These are phyloP conservation scores for Otus scops DNA, from an alignment of 2,797 vertebrate species.

Conservation along the genomic window DNA sequence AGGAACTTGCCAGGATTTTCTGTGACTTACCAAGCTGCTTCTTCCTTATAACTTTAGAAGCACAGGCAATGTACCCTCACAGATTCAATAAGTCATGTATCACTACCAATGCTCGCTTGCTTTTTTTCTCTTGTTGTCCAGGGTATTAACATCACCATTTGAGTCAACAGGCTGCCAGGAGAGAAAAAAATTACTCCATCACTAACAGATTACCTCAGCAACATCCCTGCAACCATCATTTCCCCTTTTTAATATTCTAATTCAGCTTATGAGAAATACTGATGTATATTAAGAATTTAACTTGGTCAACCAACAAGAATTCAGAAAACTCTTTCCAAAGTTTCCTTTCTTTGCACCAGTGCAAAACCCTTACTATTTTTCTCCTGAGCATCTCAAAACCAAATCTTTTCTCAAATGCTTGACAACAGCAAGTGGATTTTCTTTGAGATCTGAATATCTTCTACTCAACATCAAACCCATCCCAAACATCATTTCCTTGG, in stretches of 20 bases:
- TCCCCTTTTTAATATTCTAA: not conserved
- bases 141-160: not conserved
- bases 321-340: not conserved
- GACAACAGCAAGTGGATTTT: not conserved
- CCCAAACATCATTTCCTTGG: not conserved
- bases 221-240: not conserved
- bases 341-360: not conserved
- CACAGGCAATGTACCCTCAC: not conserved
- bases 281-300: not conserved
- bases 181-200: not conserved
- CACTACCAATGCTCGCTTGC: not conserved
- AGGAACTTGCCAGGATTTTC: conserved; percentile 31
- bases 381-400: not conserved
- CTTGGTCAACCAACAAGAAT: not conserved
- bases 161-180: not conserved
- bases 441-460: not conserved
- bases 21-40: not conserved
- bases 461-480: not conserved
- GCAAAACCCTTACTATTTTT: not conserved
- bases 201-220: not conserved
- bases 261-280: not conserved
- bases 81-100: not conserved
- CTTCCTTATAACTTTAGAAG: not conserved
- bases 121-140: not conserved
- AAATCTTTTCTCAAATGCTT: not conserved